Evolutionary conservation across 2,797 vertebrate genomes (phyloP).

Genomic region (Dermochelys coriacea): DNA sequence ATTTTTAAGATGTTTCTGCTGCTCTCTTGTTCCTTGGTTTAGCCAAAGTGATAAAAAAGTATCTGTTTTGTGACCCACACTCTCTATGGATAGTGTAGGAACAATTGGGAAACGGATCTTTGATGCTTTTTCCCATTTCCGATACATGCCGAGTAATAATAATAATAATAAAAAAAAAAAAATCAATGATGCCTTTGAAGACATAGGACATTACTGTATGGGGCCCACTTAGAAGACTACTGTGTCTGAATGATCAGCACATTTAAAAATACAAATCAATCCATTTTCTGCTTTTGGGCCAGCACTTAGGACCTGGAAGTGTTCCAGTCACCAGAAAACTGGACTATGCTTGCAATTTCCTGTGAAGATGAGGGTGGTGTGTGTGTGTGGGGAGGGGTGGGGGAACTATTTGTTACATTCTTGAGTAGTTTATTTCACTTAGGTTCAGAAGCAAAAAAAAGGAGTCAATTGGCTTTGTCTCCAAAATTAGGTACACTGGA

Average conservation of each 20-base stretch:
- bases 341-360: slow-evolving; percentile 6
- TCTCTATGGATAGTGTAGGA: neutral
- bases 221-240: neutral
- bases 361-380: neutral
- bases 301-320: slow-evolving; percentile 34
- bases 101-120: neutral
- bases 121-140: neutral
- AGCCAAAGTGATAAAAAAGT: neutral
- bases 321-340: slow-evolving; percentile 2
- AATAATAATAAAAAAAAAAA: neutral
- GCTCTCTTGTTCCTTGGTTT: neutral
- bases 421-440: neutral
- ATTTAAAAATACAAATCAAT: neutral
- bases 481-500: neutral
- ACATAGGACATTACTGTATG: neutral
- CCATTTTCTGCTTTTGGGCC: neutral
- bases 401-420: neutral
- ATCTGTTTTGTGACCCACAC: neutral
- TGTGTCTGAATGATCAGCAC: neutral
- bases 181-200: neutral
- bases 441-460: neutral
- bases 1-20: neutral
- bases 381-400: neutral
- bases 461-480: neutral
- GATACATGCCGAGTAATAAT: neutral